Evolutionary conservation across 1,140 invertebrate species (phyloP), one percentile per base, ranked within the genome.

Genomic region (Leptinotarsa lineolata): DNA sequence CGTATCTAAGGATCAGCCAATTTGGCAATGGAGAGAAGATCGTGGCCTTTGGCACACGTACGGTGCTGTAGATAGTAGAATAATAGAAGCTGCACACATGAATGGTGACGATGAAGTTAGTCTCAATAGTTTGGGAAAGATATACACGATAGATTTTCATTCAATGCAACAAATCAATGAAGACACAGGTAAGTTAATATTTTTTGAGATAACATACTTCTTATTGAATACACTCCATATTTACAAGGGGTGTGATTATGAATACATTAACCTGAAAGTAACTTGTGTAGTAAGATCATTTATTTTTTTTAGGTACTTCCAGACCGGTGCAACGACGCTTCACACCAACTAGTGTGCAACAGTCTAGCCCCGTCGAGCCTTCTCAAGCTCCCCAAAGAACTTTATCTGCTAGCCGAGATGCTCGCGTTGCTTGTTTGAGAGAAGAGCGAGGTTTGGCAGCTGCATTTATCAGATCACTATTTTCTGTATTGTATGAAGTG

Each of bases 111-210:
- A 98, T 86, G 97, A 98, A 86, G 94, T 98, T 73, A 96, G 92
- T 82, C 87, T 99, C 63, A 94, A 93, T 46, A 95, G 95, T 16
- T 89, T 96, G 83, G 95, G 95, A 72, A 90, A 95, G 79, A 96
- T 95, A 12, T 98, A 98, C 84, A 96, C 95, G 2, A 92, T 99
- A 75, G 97, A 99, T 87, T 95, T 99, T 80, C 93, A 96, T 85
- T 92, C 95, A 77, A 97, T 98, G 95, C 96, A 98, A 85, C 97
- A 99, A 89, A 97, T 98, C 76, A 98, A 98, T 85, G 97, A 99
- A 86, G 96, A 98, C 84, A 96, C 96, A 6, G 97, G 97, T 22
- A 78, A 74, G 13, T 72, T 72, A 2, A 0, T 39, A 3, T 16
- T 39, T 39, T 11, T 39, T 39, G 30, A 39, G 0, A 39, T 39